These are phyloP conservation scores for Sphenopsis melanotis DNA, from an alignment of 2,797 vertebrate genomes.

Conservation along the genomic window DNA sequence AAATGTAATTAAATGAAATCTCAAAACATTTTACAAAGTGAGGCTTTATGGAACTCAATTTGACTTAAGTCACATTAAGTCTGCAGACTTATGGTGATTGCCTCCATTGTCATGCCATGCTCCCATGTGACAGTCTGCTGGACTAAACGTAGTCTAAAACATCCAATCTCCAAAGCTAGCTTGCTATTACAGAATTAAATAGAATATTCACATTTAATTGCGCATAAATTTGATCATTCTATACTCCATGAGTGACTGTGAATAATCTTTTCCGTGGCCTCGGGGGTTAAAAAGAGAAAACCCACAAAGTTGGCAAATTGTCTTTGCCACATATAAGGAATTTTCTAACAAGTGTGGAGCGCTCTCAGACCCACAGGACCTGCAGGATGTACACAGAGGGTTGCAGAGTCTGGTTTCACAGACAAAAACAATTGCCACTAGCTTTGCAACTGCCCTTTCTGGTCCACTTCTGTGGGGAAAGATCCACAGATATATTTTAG, in stretches of 20 bases:
- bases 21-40: neutral
- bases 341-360: neutral
- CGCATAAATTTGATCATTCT: neutral
- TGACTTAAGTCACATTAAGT: neutral
- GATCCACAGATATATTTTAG: neutral
- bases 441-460: neutral
- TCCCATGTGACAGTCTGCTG: neutral
- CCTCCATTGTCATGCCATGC: neutral
- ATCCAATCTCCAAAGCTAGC: neutral
- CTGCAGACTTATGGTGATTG: neutral
- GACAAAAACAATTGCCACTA: neutral
- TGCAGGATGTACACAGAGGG: neutral
- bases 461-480: neutral
- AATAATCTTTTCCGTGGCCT: neutral
- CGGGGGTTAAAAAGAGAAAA: fast-evolving
- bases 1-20: neutral
- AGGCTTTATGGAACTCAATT: slow-evolving; percentile 4
- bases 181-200: neutral
- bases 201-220: neutral
- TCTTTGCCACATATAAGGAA: neutral
- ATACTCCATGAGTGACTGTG: neutral
- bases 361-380: neutral
- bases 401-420: neutral
- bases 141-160: neutral
- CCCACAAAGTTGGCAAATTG: neutral